Base-by-base conservation (phyloP, 2,888 invertebrate genomes). In the Auanema sp. region DNA sequence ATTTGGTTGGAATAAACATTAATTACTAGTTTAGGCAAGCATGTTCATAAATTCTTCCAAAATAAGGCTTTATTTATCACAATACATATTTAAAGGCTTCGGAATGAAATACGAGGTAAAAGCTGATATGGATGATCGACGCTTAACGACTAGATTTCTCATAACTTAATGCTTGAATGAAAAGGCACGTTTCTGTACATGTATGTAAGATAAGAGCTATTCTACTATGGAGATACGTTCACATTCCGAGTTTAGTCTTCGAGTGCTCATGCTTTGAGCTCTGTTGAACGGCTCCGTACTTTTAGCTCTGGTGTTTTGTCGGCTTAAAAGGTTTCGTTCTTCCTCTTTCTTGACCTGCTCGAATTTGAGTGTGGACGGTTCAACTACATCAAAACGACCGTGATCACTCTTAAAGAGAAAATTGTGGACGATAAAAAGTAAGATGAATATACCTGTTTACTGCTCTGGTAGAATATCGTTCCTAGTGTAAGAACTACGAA, bases 401-500 rank as follows among this genome's bases (percentile, higher is more conserved):
- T 69, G 73, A 21, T 61, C 58, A 3, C 57, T 67, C 69, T 71
- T 55, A 24, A 16, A 23, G 8, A 11, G 8, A 6, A 6, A 52
- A n/a, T 52, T 52, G 10, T 21, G 3, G 14, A 16, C 5, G 24
- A 5, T 16, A 52, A 21, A 4, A 16, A 52, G 16, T 52, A 10
- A 21, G 52, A n/a, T n/a, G 4, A 23, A 4, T 60, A n/a, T 64
- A 69, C 72, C 69, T 61, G 57, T 66, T 75, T 72, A 24, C 70
- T 70, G 52, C 59, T 66, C 24, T 73, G 73, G 62, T 81, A 81
- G 66, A 81, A 78, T 18, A 79, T 47, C 1, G 77, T 76, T 33
- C 79, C 79, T 8, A 75, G 49, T 10, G 69, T 56, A 41, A 70
- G 59, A 2, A 75, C 81, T n/a, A 68, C 58, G 21, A 64, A 58